A percentile compares a stretch with the other conserved stretches of the same genome.
Conservation (phyloP, 2,113 vertebrate species). For the Pterocles gutturalis region DNA sequence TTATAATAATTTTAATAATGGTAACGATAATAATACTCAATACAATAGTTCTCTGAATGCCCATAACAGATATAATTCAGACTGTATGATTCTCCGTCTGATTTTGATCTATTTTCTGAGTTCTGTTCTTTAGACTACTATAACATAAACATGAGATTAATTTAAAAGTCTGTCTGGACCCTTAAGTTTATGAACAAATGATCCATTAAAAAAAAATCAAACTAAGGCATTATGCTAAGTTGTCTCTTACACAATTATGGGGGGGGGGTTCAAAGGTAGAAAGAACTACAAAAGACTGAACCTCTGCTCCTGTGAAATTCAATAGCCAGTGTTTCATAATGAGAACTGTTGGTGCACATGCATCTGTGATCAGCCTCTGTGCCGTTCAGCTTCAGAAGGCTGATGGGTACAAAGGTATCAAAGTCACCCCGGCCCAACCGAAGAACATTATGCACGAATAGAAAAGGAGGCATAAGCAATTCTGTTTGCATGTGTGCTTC, state of each 20-base stretch:
- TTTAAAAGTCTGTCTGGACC: neutral
- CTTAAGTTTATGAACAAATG: neutral
- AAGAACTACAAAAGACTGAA: neutral
- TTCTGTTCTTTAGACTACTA: neutral
- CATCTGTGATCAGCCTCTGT: neutral
- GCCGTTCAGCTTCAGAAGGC: neutral
- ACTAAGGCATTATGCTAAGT: neutral
- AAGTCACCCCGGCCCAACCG: neutral
- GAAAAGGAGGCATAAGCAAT: neutral
- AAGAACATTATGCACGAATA: neutral
- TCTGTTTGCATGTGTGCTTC: neutral
- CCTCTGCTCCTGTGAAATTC: neutral
- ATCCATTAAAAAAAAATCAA: neutral
- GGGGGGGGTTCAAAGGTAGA: neutral
- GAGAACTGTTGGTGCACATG: neutral
- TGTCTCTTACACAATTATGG: neutral
- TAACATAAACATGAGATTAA: neutral
- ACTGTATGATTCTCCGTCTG: neutral
- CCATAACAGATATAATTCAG: neutral
- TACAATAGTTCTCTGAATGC: neutral
- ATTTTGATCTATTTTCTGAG: neutral
- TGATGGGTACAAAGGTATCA: neutral
- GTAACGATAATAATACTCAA: neutral
- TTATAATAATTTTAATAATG: too few relatives aligned
- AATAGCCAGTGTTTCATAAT: accelerated